Base-by-base conservation (phyloP, 2,797 vertebrate genomes). In the Catharus ustulatus region DNA sequence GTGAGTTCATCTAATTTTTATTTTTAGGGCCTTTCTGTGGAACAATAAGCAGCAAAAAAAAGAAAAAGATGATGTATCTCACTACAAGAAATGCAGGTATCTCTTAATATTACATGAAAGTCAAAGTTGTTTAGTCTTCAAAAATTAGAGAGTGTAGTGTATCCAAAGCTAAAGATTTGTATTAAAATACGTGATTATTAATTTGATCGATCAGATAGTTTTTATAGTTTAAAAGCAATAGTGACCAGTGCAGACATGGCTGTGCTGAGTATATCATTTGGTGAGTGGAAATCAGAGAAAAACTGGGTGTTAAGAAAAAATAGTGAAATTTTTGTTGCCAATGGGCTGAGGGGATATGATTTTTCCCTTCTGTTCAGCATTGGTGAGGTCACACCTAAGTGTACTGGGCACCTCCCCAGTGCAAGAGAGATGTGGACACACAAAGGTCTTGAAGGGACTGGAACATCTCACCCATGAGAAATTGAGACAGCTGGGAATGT, bases 21-120 rank as follows among this genome's bases (percentile, higher is more conserved):
- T 97, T 85, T 97, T 79, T 87, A 99, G 99, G 99, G 52, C 98
- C 98, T 95, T 99, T 99, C 75, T 99, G 99, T 55, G 99, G 99
- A 92, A 99, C 98, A 78, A 96, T 98, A 97, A 98, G 97, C 90
- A 98, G 97, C 81, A 99, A 99, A 98, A 99, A 98, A 97, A 99
- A 99, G 98, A 99, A 99, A 96, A 99, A 99, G 97, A 98, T 99
- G 98, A 99, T 99, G 99, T 99, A 99, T 96, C 98, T 99, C 86
- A 99, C 99, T 40, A 98, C 99, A 51, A 99, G 99, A 97, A 99
- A 99, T 96, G 99, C 99, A 98, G 99, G 99, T 99, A 96, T 75
- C 96, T 97, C 83, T 84, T 83, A 78, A 43, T 73, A 57, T 62
- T 92, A 16, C 11, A 6, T 42, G 24, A 7, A 34, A 68, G 10